A percentile compares a stretch with the other conserved stretches of the same genome.
Conservation (phyloP, 2,113 vertebrate species). For the Heliornis fulica region DNA sequence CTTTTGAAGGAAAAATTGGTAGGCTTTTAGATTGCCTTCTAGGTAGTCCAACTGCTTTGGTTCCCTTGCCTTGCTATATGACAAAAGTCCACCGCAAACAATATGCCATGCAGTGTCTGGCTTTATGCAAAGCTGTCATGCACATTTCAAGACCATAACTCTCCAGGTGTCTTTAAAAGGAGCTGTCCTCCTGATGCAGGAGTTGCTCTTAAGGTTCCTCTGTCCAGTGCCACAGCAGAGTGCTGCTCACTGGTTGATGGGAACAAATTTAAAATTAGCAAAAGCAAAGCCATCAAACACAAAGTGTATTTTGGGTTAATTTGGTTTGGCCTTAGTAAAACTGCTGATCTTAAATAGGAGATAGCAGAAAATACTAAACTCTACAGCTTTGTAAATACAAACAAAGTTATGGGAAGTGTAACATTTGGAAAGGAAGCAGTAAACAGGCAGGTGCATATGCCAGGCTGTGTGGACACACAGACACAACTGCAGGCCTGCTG, state of each 20-base stretch:
- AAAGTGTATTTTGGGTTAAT: background rate
- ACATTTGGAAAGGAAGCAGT: background rate
- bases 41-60: background rate
- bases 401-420: background rate
- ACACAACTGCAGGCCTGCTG: background rate
- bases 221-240: background rate
- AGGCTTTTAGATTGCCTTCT: background rate
- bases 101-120: background rate
- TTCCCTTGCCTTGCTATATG: background rate
- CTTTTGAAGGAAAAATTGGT: background rate
- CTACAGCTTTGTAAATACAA: background rate
- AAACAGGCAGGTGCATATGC: background rate
- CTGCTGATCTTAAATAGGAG: background rate
- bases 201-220: background rate
- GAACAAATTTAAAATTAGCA: background rate
- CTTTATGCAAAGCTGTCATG: background rate
- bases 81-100: background rate
- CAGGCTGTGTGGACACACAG: constrained; percentile 1
- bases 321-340: background rate
- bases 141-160: background rate
- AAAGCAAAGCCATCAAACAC: background rate
- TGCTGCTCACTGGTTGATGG: background rate
- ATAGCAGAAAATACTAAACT: background rate
- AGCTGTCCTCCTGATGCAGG: background rate
- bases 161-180: background rate